A percentile compares a stretch with the other conserved stretches of the same genome.
Evolutionary conservation across 2,797 vertebrate genomes (phyloP).

Genomic region (Rhodeus uyekii): DNA sequence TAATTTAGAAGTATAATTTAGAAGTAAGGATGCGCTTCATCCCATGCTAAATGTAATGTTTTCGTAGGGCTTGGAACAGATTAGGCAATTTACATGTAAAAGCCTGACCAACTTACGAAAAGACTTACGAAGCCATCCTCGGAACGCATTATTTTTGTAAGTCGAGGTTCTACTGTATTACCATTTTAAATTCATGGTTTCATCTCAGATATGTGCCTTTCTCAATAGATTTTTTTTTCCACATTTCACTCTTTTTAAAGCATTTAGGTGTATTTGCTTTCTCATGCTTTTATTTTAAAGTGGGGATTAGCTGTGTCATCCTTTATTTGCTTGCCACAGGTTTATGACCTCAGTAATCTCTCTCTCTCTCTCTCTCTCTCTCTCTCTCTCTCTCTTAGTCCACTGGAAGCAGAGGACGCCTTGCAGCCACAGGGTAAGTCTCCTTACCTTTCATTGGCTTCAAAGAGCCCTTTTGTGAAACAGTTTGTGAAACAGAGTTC

Average conservation of each 20-base stretch:
- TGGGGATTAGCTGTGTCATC: constrained; percentile 53
- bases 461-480: constrained; percentile 53
- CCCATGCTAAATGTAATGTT: no score
- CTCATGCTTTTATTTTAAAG: constrained; percentile 12
- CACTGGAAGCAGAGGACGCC: constrained; percentile 67
- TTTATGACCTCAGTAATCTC: constrained; percentile 47
- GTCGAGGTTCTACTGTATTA: no score
- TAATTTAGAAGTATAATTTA: no score
- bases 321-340: constrained; percentile 36
- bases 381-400: constrained; percentile 60
- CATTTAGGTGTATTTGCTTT: no score
- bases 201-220: not conserved
- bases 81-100: no score
- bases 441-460: constrained; percentile 62
- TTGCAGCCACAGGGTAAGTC: constrained; percentile 75
- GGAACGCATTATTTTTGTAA: no score
- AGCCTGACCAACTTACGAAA: no score
- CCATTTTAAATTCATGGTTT: not conserved
- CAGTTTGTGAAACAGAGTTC: constrained; percentile 32
- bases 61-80: no score
- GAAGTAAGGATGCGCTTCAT: no score
- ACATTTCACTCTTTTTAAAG: no score
- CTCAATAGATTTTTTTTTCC: not conserved
- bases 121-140: no score
- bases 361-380: not conserved